phyloP scores from a whole-genome alignment of 2,888 invertebrate genomes.

The Sinopyrophorus schimmeli region DNA sequence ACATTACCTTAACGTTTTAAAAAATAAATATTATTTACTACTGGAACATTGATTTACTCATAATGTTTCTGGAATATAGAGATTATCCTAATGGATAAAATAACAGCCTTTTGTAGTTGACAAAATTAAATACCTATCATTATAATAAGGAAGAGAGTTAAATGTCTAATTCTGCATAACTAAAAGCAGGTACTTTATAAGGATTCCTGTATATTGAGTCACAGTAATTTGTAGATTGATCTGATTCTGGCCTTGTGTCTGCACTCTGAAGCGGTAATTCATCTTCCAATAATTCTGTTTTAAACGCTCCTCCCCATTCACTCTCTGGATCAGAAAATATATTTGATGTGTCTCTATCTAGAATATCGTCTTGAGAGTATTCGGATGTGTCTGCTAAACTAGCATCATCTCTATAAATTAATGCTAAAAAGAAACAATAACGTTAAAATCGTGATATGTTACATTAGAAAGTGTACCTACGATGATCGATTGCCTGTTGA shows the following conservation, averaged over 20 bases:
- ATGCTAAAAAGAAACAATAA: conserved; percentile 2
- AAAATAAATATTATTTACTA: conserved; percentile 19
- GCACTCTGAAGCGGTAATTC: conserved; percentile 40
- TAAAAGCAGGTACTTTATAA: conserved; percentile 34
- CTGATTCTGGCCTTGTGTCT: conserved; percentile 63
- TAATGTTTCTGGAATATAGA: conserved; percentile 12
- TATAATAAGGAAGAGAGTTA: conserved; percentile 7
- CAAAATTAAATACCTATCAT: conserved; percentile 4
- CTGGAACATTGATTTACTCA: conserved; percentile 13
- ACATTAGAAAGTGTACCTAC: conserved; percentile 10
- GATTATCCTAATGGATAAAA: conserved; percentile 7
- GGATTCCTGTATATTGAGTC: conserved; percentile 28
- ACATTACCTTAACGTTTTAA: conserved; percentile 12
- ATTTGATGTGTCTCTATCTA: conserved; percentile 58
- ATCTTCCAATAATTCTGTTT: conserved; percentile 49
- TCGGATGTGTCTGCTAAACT: conserved; percentile 56
- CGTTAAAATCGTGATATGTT: not conserved
- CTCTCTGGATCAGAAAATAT: conserved; percentile 74
- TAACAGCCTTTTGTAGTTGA: conserved; percentile 15
- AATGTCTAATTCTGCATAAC: conserved; percentile 27
- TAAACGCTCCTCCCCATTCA: conserved; percentile 61
- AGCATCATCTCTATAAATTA: conserved; percentile 29
- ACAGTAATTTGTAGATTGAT: conserved; percentile 52
- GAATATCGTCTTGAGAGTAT: conserved; percentile 60
- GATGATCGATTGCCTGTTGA: conserved; percentile 10